Conservation (phyloP, 2,888 invertebrate genomes). For the Punctoribates punctum region DNA sequence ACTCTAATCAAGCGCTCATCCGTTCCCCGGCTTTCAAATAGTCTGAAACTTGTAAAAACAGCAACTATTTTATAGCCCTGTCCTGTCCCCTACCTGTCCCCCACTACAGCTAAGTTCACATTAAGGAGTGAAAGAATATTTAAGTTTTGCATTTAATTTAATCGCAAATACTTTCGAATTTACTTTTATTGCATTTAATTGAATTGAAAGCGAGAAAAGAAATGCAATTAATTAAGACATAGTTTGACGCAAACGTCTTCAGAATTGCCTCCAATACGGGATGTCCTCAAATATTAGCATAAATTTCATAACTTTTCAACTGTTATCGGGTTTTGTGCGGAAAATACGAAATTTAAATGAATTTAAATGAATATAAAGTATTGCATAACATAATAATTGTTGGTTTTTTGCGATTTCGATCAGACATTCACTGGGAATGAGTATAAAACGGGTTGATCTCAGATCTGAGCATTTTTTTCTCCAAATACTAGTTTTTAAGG, state of each 20-base stretch:
- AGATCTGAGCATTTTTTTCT: neutral
- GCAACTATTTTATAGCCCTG: neutral
- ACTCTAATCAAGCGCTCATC: neutral
- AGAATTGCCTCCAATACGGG: neutral
- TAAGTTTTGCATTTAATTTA: too few relatives aligned
- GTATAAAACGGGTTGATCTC: slow-evolving; percentile 7
- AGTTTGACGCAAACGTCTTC: neutral
- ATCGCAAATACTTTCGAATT: too few relatives aligned
- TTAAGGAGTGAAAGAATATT: too few relatives aligned
- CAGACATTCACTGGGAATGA: neutral
- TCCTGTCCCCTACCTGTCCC: neutral
- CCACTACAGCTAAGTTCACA: too few relatives aligned
- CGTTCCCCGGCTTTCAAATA: neutral
- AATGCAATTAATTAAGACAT: too few relatives aligned
- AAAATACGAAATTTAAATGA: neutral
- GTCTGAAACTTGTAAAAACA: neutral
- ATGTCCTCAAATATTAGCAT: neutral
- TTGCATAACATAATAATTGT: neutral
- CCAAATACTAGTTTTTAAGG: neutral
- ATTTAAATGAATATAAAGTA: neutral
- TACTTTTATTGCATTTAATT: too few relatives aligned
- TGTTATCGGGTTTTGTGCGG: neutral
- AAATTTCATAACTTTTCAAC: neutral
- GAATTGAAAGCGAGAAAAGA: too few relatives aligned
- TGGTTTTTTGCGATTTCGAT: neutral